phyloP scores from a whole-genome alignment of 2,888 invertebrate species.

The Drosophila formosana region DNA sequence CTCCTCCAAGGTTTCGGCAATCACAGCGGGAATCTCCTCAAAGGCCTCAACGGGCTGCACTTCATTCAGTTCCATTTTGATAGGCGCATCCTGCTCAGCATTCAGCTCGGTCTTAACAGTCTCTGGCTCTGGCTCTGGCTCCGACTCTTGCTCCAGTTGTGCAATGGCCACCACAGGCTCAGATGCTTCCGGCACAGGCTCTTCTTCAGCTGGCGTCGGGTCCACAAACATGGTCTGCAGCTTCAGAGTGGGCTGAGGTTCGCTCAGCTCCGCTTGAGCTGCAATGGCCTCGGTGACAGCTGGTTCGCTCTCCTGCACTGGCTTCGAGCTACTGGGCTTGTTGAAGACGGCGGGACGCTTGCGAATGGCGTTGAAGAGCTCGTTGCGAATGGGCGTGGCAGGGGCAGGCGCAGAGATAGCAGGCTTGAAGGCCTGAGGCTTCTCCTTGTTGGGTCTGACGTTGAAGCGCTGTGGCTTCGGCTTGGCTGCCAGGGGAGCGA shows the following conservation, averaged over 20 bases:
- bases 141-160: slow-evolving; percentile 25
- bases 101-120: neutral
- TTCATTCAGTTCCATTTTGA: slow-evolving; percentile 24
- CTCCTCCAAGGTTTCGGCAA: slow-evolving; percentile 61
- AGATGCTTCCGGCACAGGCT: slow-evolving; percentile 69
- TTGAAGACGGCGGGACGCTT: slow-evolving; percentile 79
- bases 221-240: slow-evolving; percentile 68
- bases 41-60: slow-evolving; percentile 68
- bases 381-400: slow-evolving; percentile 64
- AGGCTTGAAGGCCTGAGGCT: slow-evolving; percentile 58
- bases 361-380: slow-evolving; percentile 78
- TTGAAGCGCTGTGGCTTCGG: slow-evolving; percentile 70
- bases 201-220: slow-evolving; percentile 25
- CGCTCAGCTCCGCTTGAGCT: slow-evolving; percentile 51
- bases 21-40: slow-evolving; percentile 73
- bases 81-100: slow-evolving; percentile 7
- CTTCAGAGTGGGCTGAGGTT: slow-evolving; percentile 71
- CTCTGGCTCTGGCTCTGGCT: slow-evolving; percentile 7
- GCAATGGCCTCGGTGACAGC: slow-evolving; percentile 50
- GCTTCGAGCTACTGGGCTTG: slow-evolving; percentile 52
- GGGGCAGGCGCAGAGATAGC: slow-evolving; percentile 18
- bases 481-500: slow-evolving; percentile 29
- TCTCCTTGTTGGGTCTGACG: slow-evolving; percentile 73
- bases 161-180: slow-evolving; percentile 64
- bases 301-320: slow-evolving; percentile 39